phyloP scores from a whole-genome alignment of 2,888 invertebrate genomes.

The Napeogenes sylphis region DNA sequence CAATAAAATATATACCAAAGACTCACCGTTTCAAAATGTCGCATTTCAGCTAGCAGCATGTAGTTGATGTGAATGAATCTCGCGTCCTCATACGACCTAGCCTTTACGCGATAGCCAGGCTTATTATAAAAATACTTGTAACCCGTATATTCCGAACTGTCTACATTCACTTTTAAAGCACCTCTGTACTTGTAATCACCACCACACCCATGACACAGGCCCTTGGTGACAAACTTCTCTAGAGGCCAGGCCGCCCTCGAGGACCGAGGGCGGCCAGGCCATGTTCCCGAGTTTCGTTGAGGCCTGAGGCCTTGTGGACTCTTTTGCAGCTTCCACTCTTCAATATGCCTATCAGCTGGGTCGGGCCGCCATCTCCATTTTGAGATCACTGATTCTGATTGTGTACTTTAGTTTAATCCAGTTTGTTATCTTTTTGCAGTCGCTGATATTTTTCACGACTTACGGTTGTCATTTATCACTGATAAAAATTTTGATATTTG shows the following conservation, averaged over 20 bases:
- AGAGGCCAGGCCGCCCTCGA: constrained; percentile 46
- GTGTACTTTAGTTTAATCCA: constrained; percentile 45
- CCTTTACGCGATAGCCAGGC: constrained; percentile 61
- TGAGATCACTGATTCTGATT: constrained; percentile 69
- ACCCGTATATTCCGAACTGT: constrained; percentile 74
- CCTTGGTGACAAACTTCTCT: constrained; percentile 61
- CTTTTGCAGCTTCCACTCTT: constrained; percentile 74
- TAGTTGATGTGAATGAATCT: constrained; percentile 81
- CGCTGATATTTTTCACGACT: constrained; percentile 15
- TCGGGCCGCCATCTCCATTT: constrained; percentile 70
- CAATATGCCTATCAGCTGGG: constrained; percentile 63
- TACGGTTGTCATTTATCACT: constrained; percentile 24
- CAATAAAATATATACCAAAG: background rate
- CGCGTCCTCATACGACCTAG: constrained; percentile 78
- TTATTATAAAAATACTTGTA: constrained; percentile 63
- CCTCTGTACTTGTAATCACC: constrained; percentile 69
- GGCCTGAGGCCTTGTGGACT: constrained; percentile 47
- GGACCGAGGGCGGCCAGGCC: constrained; percentile 70
- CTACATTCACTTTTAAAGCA: constrained; percentile 62
- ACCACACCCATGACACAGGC: constrained; percentile 67
- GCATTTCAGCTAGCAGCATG: constrained; percentile 79
- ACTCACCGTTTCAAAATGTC: constrained; percentile 82
- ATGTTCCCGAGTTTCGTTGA: constrained; percentile 57
- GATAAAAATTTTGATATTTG: background rate
- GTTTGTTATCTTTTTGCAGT: constrained; percentile 27